phyloP scores from a whole-genome alignment of 2,888 invertebrate species.

The Portevinia maculata region DNA sequence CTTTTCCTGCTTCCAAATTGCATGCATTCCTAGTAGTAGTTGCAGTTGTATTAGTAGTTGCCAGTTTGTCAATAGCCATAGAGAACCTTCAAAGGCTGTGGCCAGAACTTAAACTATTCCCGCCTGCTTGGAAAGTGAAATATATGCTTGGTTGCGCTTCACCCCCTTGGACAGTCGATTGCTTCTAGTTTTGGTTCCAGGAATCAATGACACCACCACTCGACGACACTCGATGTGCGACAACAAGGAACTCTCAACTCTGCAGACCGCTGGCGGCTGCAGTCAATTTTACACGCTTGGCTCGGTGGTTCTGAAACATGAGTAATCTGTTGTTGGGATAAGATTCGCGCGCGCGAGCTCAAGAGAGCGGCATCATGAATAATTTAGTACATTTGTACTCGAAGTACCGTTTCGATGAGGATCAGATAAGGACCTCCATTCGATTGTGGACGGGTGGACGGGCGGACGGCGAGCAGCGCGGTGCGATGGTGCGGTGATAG shows the following conservation, averaged over 20 bases:
- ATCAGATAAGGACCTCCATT: slow-evolving; percentile 69
- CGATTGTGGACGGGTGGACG: slow-evolving; percentile 3
- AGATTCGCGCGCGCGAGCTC: slow-evolving; percentile 43
- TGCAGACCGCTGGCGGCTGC: not conserved
- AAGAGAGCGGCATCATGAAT: slow-evolving; percentile 65
- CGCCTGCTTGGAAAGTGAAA: slow-evolving; percentile 65
- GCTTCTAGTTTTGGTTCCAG: slow-evolving; percentile 42
- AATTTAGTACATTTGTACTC: slow-evolving; percentile 74
- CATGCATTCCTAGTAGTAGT: slow-evolving; percentile 50
- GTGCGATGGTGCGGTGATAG: not conserved
- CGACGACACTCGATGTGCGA: slow-evolving; percentile 57
- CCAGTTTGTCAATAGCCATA: slow-evolving; percentile 5
- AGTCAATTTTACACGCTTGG: not conserved
- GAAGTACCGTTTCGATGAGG: slow-evolving; percentile 72
- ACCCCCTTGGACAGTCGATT: slow-evolving; percentile 7
- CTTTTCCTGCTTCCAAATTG: slow-evolving; percentile 72
- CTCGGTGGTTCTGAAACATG: slow-evolving; percentile 49
- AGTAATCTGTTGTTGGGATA: slow-evolving; percentile 71
- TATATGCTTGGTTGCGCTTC: slow-evolving; percentile 42
- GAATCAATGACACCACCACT: slow-evolving; percentile 69
- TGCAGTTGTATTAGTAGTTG: not conserved
- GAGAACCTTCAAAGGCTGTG: slow-evolving; percentile 54
- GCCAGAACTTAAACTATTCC: slow-evolving; percentile 11
- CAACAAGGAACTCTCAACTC: slow-evolving; percentile 63
- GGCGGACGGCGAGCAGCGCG: not conserved